These are phyloP conservation scores for Xiphorhynchus erythropygius DNA, from an alignment of 2,797 vertebrate genomes.

Conservation along the genomic window DNA sequence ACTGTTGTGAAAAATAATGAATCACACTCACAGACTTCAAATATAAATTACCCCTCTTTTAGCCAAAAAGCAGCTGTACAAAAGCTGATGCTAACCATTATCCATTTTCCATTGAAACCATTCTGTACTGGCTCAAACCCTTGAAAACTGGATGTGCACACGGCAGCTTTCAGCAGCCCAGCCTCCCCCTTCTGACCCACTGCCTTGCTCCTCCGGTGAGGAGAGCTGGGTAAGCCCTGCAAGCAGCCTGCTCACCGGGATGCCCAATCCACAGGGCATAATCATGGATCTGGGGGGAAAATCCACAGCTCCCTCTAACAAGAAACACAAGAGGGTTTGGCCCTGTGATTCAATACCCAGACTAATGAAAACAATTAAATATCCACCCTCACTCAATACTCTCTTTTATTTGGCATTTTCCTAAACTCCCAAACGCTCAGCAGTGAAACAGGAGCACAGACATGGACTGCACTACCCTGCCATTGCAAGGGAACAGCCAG, in stretches of 20 bases:
- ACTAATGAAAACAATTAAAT: slow-evolving; percentile 18
- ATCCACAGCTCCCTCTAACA: background rate
- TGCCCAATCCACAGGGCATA: background rate
- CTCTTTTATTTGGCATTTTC: background rate
- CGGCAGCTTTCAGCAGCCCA: background rate
- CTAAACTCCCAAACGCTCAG: background rate
- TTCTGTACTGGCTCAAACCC: background rate
- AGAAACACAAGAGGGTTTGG: background rate
- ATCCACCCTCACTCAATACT: background rate
- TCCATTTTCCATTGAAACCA: slow-evolving; percentile 25
- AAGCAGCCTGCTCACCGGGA: background rate
- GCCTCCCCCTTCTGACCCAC: background rate
- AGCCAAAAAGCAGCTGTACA: slow-evolving; percentile 45
- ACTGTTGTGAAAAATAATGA: slow-evolving; percentile 28
- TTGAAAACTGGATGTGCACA: background rate
- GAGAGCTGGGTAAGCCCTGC: slow-evolving; percentile 6
- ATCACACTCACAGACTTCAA: background rate
- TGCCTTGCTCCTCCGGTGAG: slow-evolving; percentile 15
- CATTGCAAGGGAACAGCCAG: background rate
- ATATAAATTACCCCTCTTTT: slow-evolving; percentile 21
- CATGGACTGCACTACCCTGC: background rate
- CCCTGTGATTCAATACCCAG: background rate
- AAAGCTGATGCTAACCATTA: slow-evolving; percentile 55
- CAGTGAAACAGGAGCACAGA: background rate
- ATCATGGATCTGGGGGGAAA: background rate